Evolutionary conservation across 1,140 invertebrate genomes (phyloP), one percentile per base, ranked within the genome.

Genomic region (Drepana arcuata): DNA sequence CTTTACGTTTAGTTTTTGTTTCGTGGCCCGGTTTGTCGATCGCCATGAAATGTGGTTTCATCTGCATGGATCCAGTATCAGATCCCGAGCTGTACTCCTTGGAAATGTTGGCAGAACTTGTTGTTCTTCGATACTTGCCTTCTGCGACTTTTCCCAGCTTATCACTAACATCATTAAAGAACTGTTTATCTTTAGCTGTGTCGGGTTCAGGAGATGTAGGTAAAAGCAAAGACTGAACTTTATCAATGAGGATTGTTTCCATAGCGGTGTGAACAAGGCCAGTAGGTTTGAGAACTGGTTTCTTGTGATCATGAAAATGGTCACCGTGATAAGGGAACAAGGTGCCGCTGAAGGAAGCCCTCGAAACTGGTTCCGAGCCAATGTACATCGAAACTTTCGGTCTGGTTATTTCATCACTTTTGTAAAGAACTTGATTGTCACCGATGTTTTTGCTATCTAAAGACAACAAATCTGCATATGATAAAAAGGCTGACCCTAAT

Each of bases 201-300:
- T 42, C 28, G 0, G 48, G 51, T 24, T 68, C 65, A 5, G 72
- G 77, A 6, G 73, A 69, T 7, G 78, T 63, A 2, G 74, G 71
- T 45, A 78, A 44, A 14, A 79, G 53, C 10, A 81, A 43, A 16
- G 64, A 64, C 35, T 73, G 66, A 2, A 84, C 77, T 59, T 75
- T 83, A 33, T 85, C 84, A 25, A 86, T 69, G 9, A 85, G 54
- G 23, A 85, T 85, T 16, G 84, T 85, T 48, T 85, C 75, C 65
- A 85, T 84, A 11, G 85, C 84, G 14, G 80, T 85, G 11, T 74
- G 72, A 21, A 85, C 45, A 26, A 85, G 48, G 6, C 75, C 70
- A 4, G 68, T 46, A 3, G 72, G 58, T 28, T 74, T 74, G 0
- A 74, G 36, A n/a, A 14, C 31, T 14, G 12, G 38, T 71, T 11